These are phyloP conservation scores for Nesidiocoris tenuis DNA, from an alignment of 2,888 invertebrate species.

Conservation along the genomic window DNA sequence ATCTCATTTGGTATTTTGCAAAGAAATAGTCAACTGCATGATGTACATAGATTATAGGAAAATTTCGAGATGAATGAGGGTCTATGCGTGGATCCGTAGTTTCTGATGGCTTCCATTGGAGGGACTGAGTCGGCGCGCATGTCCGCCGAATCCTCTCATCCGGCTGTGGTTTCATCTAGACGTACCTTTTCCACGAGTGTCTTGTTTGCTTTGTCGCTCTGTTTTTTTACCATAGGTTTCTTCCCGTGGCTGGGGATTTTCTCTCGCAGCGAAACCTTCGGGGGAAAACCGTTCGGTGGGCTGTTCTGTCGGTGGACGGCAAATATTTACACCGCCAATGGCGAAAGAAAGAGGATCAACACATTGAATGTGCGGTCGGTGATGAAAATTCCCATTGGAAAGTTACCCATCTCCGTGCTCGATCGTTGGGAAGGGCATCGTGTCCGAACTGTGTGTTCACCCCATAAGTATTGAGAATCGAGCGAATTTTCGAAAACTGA, in stretches of 20 bases:
- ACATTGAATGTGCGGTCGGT: too few species aligned
- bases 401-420: too few species aligned
- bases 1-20: too few species aligned
- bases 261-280: background rate
- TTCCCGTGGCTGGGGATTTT: background rate
- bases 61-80: too few species aligned
- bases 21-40: too few species aligned
- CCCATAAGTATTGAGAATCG: too few species aligned
- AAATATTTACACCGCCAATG: background rate
- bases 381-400: too few species aligned
- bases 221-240: background rate
- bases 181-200: background rate
- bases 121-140: background rate
- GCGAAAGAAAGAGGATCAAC: background rate
- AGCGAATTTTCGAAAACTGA: too few species aligned
- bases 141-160: background rate
- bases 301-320: background rate
- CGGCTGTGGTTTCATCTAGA: background rate
- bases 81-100: background rate
- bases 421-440: too few species aligned
- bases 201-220: background rate
- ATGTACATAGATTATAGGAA: too few species aligned
- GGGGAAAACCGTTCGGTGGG: background rate
- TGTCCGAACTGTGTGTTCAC: too few species aligned
- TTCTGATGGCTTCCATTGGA: background rate